phyloP scores from a whole-genome alignment of 2,888 invertebrate species.

The Scrobipalpa costella region DNA sequence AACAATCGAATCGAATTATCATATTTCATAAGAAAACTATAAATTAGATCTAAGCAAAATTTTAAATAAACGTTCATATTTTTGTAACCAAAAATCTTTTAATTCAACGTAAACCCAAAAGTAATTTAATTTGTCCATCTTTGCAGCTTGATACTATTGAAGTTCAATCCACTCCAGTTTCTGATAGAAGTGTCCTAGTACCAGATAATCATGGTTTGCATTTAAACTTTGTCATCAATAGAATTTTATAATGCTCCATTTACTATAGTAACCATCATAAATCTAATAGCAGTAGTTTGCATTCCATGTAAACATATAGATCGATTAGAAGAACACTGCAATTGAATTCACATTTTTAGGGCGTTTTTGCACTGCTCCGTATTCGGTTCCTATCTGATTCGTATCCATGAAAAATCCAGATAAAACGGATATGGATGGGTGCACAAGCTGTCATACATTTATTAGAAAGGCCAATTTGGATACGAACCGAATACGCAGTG shows the following conservation, averaged over 20 bases:
- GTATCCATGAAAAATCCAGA: too few species aligned
- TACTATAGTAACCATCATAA: too few species aligned
- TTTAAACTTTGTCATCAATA: constrained; percentile 15
- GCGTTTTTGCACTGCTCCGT: too few species aligned
- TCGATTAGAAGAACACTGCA: too few species aligned
- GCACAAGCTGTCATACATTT: neutral
- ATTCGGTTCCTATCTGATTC: too few species aligned
- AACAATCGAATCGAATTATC: too few species aligned
- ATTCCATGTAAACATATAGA: too few species aligned
- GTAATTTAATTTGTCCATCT: constrained; percentile 12
- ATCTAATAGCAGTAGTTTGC: too few species aligned
- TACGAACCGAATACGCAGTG: too few species aligned
- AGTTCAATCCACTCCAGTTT: constrained; percentile 49
- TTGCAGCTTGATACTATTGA: constrained; percentile 62
- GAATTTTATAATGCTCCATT: too few species aligned
- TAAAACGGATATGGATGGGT: too few species aligned
- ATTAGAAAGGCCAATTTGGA: neutral
- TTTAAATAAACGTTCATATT: constrained; percentile 18
- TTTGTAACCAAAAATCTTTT: constrained; percentile 30
- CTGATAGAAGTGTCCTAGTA: constrained; percentile 52
- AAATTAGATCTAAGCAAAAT: neutral
- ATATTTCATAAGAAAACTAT: neutral
- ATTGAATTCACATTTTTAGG: too few species aligned
- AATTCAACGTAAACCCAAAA: constrained; percentile 23
- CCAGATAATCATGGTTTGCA: constrained; percentile 56